Evolutionary conservation across 2,888 invertebrate genomes (phyloP).

Genomic region (Hylaea fasciaria): DNA sequence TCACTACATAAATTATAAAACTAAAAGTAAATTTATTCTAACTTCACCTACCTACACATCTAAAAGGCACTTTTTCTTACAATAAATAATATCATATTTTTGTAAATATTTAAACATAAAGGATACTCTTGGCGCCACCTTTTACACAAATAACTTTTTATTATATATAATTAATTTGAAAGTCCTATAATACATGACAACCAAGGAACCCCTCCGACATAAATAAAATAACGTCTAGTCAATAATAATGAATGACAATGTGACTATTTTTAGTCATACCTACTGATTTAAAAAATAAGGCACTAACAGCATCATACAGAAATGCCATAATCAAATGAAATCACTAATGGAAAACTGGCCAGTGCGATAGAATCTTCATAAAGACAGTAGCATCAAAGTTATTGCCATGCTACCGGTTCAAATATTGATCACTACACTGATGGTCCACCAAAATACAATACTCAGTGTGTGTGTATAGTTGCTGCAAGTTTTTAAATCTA

Average conservation of each 20-base stretch:
- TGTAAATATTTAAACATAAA: conserved; percentile 30
- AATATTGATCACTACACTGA: too few species aligned
- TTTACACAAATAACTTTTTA: conserved; percentile 10
- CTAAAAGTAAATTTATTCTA: conserved; percentile 42
- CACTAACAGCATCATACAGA: conserved; percentile 32
- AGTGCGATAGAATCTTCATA: too few species aligned
- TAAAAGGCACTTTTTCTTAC: conserved; percentile 81
- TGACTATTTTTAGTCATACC: not conserved
- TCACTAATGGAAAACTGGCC: not conserved
- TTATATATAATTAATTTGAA: not conserved
- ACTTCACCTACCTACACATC: conserved; percentile 32
- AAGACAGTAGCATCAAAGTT: too few species aligned
- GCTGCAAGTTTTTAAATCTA: too few species aligned
- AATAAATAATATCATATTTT: conserved; percentile 59
- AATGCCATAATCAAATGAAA: conserved; percentile 21
- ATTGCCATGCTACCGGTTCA: too few species aligned
- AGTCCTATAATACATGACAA: conserved; percentile 17
- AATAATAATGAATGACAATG: not conserved
- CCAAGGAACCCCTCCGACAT: conserved; percentile 13
- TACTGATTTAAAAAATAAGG: conserved; percentile 31
- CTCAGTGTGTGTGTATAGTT: too few species aligned
- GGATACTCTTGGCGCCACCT: conserved; percentile 16
- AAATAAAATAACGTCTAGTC: conserved; percentile 11
- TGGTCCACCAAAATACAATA: too few species aligned
- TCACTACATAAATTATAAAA: conserved; percentile 35